Evolutionary conservation across 2,888 invertebrate species (phyloP), one percentile per base, ranked within the genome.

Genomic region (Metalampra italica): DNA sequence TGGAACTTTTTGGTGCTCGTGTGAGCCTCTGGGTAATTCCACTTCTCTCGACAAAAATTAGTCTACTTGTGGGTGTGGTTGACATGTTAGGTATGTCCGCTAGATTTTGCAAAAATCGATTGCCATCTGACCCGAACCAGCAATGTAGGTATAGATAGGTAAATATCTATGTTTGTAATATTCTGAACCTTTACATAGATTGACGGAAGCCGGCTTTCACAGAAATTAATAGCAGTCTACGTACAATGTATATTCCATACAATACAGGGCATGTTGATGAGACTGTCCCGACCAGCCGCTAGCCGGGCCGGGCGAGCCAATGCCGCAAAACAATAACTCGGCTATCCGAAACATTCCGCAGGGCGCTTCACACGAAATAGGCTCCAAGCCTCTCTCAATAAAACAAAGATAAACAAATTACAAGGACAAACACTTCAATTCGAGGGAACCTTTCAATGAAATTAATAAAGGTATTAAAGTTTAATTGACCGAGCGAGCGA

Each of bases 391-490:
- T 42, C 41, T 39, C 41, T 29, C 29, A 12, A 42, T n/a, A 42
- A 29, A 36, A 36, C 36, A 42, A 42, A 42, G 41, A 29, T 29
- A 42, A 42, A 42, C 41, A 39, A 22, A 22, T 22, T 22, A 22
- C 22, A 22, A 22, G 41, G 39, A 47, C 46, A 44, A 50, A 51
- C 43, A 48, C 51, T 51, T 14, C 9, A 48, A 48, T 40, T 30
- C 30, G 12, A 7, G 37, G 43, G 43, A 46, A 45, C 47, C 46
- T 55, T 52, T 49, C 13, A 53, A 53, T 47, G 39, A 52, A 53
- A 55, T 60, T 54, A 54, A 52, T 50, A 47, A 47, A 51, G 50
- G 50, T 46, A 55, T 56, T 47, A 47, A 55, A 54, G 51, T 55
- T 57, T 45, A 51, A 53, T 50, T n/a, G n/a, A n/a, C n/a, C n/a